Percentiles rank a stretch among this genome's conserved stretches.
Evolutionary conservation across 2,797 vertebrate genomes (phyloP).

Genomic region (Lophotriccus pileatus): DNA sequence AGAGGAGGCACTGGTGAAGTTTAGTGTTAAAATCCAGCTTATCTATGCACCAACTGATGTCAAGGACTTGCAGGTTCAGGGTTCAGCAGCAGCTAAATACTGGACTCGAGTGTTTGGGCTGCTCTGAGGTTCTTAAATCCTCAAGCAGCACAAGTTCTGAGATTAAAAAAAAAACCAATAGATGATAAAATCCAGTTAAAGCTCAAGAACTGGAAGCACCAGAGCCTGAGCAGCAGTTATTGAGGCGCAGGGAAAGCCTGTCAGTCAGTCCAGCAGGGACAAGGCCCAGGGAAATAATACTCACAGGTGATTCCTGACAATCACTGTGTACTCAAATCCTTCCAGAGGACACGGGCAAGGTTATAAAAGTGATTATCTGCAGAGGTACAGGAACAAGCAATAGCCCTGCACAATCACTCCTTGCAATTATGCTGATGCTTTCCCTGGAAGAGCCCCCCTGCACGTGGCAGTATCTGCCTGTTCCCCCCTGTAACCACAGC

Average conservation of each 20-base stretch:
- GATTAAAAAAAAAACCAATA: not conserved
- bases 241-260: not conserved
- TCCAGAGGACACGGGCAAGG: not conserved
- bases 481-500: not conserved
- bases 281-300: not conserved
- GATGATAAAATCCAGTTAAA: not conserved
- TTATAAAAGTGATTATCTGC: not conserved
- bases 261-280: not conserved
- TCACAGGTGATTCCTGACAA: not conserved
- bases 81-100: not conserved
- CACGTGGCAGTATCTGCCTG: not conserved
- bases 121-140: not conserved
- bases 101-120: not conserved
- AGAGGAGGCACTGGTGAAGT: not conserved
- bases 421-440: not conserved
- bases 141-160: not conserved
- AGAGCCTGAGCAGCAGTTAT: not conserved
- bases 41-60: rapidly evolving
- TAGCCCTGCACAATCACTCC: not conserved
- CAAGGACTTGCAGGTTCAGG: no score
- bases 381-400: not conserved
- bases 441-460: not conserved
- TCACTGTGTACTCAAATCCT: not conserved
- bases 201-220: not conserved
- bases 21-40: not conserved